Conservation (phyloP, 1,140 invertebrate genomes). For the Pseudoatta argentina region DNA sequence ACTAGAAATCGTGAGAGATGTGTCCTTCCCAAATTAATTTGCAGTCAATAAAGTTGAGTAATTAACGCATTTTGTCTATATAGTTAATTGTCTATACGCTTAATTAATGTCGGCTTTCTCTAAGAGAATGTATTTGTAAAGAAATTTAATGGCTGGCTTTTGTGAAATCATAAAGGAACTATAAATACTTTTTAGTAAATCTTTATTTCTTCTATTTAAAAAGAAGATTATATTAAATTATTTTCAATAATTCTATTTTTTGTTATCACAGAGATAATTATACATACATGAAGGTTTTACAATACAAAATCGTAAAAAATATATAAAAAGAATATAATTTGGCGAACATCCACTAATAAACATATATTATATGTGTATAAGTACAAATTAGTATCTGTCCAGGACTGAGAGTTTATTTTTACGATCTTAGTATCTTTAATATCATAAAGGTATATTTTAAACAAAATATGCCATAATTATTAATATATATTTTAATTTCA, state of each 20-base stretch:
- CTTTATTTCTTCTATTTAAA: neutral
- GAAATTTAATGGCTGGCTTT: neutral
- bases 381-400: neutral
- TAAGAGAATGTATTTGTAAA: neutral
- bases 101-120: conserved; percentile 28
- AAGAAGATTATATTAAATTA: neutral
- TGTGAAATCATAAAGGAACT: neutral
- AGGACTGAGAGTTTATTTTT: neutral
- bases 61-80: conserved; percentile 15
- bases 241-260: neutral
- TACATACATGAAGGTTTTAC: neutral
- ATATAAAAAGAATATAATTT: neutral
- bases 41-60: conserved; percentile 13
- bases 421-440: neutral
- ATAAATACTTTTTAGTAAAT: neutral
- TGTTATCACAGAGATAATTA: neutral
- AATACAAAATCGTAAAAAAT: neutral
- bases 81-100: neutral
- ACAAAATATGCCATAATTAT: neutral
- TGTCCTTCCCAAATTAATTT: conserved; percentile 52
- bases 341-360: neutral
- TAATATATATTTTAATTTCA: conserved; percentile 12
- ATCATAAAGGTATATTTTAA: neutral
- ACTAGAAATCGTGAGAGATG: conserved; percentile 66
- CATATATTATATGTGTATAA: neutral